A percentile compares a stretch with the other conserved stretches of the same genome.
phyloP scores from a whole-genome alignment of 2,888 invertebrate genomes.

The Patella caerulea region DNA sequence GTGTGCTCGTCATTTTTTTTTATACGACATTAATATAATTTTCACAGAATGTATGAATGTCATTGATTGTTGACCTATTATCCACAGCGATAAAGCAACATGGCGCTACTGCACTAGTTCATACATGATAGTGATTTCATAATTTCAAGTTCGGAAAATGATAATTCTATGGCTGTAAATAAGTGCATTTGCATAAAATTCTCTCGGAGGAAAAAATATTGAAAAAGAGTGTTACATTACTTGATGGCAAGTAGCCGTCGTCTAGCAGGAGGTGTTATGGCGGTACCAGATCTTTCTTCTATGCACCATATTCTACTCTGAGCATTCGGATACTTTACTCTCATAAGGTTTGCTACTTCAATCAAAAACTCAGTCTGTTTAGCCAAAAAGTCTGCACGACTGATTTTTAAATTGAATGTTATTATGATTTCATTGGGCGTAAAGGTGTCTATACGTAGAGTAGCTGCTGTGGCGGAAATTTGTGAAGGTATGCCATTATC shows the following conservation, averaged over 20 bases:
- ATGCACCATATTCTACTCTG: constrained; percentile 47
- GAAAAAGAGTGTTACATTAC: neutral
- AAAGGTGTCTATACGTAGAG: constrained; percentile 49
- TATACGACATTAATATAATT: no score
- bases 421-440: constrained; percentile 36
- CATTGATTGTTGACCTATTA: no score
- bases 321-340: constrained; percentile 31
- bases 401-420: constrained; percentile 39
- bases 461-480: constrained; percentile 38
- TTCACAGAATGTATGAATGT: no score
- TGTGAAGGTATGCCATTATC: constrained; percentile 44
- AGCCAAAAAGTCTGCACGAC: constrained; percentile 27
- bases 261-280: constrained; percentile 26
- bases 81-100: no score
- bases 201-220: no score
- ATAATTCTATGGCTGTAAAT: no score
- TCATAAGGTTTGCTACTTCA: constrained; percentile 40
- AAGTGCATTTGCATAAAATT: no score
- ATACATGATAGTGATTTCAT: no score
- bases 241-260: neutral
- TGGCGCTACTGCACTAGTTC: no score
- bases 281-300: constrained; percentile 15
- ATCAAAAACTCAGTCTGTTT: constrained; percentile 36
- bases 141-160: no score
- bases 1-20: no score